Conservation (phyloP, 2,888 invertebrate species). For the Phengaris alcon region DNA sequence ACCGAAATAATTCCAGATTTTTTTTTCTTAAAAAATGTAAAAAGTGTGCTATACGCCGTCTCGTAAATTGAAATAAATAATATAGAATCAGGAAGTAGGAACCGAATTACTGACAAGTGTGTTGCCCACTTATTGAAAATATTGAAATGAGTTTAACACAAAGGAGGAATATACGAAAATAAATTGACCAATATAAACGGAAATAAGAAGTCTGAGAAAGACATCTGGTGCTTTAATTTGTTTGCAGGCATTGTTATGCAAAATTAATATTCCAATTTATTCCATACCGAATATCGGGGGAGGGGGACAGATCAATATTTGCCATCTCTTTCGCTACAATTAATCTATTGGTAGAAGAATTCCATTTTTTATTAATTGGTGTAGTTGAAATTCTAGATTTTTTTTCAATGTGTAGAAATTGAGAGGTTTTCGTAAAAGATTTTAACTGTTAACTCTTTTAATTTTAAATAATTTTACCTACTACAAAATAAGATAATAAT, state of each 20-base stretch:
- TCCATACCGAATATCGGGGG: conserved; percentile 72
- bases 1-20: too few species aligned
- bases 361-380: background rate
- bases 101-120: background rate
- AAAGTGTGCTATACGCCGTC: background rate
- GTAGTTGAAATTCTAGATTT: background rate
- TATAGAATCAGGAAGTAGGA: conserved; percentile 8
- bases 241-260: conserved; percentile 74
- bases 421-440: too few species aligned
- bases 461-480: too few species aligned
- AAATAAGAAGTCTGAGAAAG: conserved; percentile 64
- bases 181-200: conserved; percentile 62
- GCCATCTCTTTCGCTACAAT: conserved; percentile 53
- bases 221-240: conserved; percentile 78
- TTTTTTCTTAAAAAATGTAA: background rate
- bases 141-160: conserved; percentile 24
- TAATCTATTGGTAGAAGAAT: conserved; percentile 17
- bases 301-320: conserved; percentile 69
- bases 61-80: background rate
- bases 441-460: too few species aligned
- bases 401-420: background rate
- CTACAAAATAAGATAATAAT: too few species aligned
- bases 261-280: conserved; percentile 80
- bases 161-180: conserved; percentile 48
- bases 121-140: conserved; percentile 20